Conservation (phyloP, 2,113 vertebrate species). For the Hippolais icterina region DNA sequence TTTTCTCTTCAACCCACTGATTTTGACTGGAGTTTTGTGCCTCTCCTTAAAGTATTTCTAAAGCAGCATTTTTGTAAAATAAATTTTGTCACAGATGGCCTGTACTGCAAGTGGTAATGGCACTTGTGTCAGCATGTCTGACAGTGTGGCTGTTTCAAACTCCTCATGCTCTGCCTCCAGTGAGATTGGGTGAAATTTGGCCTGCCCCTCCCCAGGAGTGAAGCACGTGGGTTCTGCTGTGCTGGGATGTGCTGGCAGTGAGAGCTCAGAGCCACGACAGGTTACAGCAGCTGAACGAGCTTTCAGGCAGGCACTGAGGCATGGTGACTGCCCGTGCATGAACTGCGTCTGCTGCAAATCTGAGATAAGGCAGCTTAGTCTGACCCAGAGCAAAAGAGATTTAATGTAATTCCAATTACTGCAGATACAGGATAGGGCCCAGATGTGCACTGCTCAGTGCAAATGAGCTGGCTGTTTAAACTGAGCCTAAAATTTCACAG, state of each 20-base stretch:
- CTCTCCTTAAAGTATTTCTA: neutral
- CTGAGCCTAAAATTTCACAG: neutral
- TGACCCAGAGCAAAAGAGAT: neutral
- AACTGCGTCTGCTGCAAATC: conserved; percentile 14
- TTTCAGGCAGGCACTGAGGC: neutral
- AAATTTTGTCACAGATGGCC: neutral
- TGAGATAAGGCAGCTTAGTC: conserved; percentile 21
- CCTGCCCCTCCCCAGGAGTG: neutral
- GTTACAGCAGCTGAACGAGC: neutral
- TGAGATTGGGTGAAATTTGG: neutral
- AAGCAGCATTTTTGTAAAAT: neutral
- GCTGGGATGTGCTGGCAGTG: neutral
- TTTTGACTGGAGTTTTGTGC: neutral
- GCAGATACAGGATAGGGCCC: neutral
- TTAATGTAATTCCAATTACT: neutral
- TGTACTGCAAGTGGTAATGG: neutral
- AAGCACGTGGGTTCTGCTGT: neutral
- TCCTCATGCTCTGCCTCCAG: neutral
- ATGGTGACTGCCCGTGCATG: neutral
- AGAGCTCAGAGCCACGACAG: neutral
- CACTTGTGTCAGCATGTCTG: neutral
- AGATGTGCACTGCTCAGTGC: neutral
- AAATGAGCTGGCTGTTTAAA: neutral
- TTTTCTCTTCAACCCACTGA: neutral
- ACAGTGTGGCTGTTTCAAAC: neutral